phyloP scores from a whole-genome alignment of 2,797 vertebrate species.

The Lagocephalus sceleratus region DNA sequence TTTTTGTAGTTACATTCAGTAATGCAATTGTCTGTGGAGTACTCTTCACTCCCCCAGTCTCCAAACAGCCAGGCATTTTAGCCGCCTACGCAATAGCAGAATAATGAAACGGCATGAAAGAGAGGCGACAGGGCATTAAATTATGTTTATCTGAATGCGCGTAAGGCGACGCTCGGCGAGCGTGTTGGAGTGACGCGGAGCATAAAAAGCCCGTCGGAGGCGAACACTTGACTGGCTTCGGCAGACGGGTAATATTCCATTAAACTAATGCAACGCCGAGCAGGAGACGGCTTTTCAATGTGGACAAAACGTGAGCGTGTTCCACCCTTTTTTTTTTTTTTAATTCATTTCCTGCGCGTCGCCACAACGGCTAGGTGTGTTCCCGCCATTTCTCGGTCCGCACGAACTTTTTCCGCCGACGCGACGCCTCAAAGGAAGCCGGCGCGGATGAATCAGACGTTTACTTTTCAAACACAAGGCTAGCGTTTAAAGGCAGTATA shows the following conservation, averaged over 20 bases:
- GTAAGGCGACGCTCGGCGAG: conserved; percentile 24
- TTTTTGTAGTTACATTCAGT: conserved; percentile 56
- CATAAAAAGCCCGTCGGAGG: conserved; percentile 50
- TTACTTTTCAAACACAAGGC: conserved; percentile 57
- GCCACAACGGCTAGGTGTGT: conserved; percentile 5
- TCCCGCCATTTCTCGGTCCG: conserved; percentile 16
- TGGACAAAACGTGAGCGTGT: not conserved
- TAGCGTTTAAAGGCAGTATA: conserved; percentile 45
- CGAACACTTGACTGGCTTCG: conserved; percentile 63
- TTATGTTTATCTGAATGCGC: conserved; percentile 62
- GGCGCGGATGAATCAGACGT: conserved; percentile 37
- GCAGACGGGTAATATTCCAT: conserved; percentile 53
- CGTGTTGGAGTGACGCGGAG: conserved; percentile 44
- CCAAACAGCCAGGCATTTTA: conserved; percentile 56
- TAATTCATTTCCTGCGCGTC: not conserved
- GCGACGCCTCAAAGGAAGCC: conserved; percentile 15
- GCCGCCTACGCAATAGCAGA: conserved; percentile 65
- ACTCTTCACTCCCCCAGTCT: conserved; percentile 66
- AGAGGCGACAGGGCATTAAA: conserved; percentile 64
- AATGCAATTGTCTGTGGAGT: conserved; percentile 65
- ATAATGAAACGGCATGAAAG: conserved; percentile 64
- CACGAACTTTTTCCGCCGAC: conserved; percentile 3
- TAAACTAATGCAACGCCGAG: conserved; percentile 45
- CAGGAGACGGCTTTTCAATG: conserved; percentile 1
- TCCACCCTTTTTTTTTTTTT: conserved; percentile 13